Conservation (phyloP, 2,113 vertebrate species). For the Campylomormyrus tamandua region DNA sequence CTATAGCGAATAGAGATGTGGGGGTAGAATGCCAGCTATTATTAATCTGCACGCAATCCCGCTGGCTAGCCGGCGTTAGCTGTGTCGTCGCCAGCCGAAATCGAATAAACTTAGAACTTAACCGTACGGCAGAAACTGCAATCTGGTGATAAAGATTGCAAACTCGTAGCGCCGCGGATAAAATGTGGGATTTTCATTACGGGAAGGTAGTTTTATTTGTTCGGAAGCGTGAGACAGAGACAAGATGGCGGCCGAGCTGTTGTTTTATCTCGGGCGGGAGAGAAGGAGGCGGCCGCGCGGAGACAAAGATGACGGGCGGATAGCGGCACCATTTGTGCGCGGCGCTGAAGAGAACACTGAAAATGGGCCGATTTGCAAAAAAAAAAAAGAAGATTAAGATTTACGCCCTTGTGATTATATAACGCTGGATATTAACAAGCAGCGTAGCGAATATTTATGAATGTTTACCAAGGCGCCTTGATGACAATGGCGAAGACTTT, state of each 20-base stretch:
- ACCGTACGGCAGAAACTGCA: slow-evolving; percentile 32
- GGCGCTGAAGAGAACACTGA: background rate
- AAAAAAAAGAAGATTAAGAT: background rate
- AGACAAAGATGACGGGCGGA: slow-evolving; percentile 4
- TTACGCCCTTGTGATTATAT: background rate
- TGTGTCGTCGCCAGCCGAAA: background rate
- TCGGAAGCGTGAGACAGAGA: background rate
- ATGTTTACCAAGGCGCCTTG: background rate
- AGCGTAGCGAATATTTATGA: background rate
- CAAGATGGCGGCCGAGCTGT: slow-evolving; percentile 21
- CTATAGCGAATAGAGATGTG: background rate
- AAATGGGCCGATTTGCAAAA: background rate
- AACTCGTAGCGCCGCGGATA: slow-evolving; percentile 30
- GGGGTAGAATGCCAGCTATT: background rate
- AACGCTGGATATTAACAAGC: background rate
- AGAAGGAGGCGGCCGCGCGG: background rate
- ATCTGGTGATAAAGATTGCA: slow-evolving; percentile 68
- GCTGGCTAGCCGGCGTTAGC: slow-evolving; percentile 1
- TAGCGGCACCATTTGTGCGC: background rate
- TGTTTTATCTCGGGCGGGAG: slow-evolving; percentile 1
- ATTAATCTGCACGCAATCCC: background rate
- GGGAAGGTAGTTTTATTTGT: background rate
- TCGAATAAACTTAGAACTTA: slow-evolving; percentile 17
- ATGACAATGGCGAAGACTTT: background rate
- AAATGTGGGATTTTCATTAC: background rate